Evolutionary conservation across 2,113 vertebrate genomes (phyloP), one percentile per base, ranked within the genome.

Genomic region (Coptodon rendalli): DNA sequence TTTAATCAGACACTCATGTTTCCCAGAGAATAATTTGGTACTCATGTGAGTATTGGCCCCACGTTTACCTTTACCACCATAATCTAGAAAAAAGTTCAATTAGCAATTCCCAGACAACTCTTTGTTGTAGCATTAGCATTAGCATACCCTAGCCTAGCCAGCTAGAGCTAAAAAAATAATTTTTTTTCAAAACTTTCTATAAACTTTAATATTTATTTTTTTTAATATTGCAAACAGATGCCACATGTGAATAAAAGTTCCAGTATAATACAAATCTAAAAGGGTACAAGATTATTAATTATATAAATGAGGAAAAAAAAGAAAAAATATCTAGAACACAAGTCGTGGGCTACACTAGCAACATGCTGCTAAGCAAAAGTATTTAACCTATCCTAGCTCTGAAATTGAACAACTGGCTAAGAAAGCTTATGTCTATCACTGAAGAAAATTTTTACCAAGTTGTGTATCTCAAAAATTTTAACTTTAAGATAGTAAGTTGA

Each of bases 111-210:
- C 68, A 27, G 38, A 16, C 0, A 43, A 71, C 2, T 40, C 11
- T 71, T 71, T 71, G 12, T 71, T 43, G 7, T 71, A 71, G n/a
- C 38, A 73, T 73, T 45, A 73, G 68, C 36, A 27, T 73, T 48
- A 73, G 40, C 5, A 73, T 73, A 73, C 22, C 14, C 8, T 73
- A 73, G 8, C 14, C 8, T 73, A 73, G 8, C 14, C 2, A 73
- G 40, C 13, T 45, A 29, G 38, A 24, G n/a, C 66, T 16, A 71
- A 71, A 71, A n/a, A 0, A 0, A 0, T 0, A 34, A 2, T 34
- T 6, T 2, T 54, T 31, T 59, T 16, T 0, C 0, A 14, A 22
- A 17, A 27, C 40, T 29, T 48, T 45, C 66, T 24, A 24, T 14
- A 24, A 71, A 71, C 2, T 71, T 5, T 0, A 45, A 27, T 22